These are phyloP conservation scores for Enteromius mattozi DNA, from an alignment of 2,797 vertebrate genomes.

Conservation along the genomic window DNA sequence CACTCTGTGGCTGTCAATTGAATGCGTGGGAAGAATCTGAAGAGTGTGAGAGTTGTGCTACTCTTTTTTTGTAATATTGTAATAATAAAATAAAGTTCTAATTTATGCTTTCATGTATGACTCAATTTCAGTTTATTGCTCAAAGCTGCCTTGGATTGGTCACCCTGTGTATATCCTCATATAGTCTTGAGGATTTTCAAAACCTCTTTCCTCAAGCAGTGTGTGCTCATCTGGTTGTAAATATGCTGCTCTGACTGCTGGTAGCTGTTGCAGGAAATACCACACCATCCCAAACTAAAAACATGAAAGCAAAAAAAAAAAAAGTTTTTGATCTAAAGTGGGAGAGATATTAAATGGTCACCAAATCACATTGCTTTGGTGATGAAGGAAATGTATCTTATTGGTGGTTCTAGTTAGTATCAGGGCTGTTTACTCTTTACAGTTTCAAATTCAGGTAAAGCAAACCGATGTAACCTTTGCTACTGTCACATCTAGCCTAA, in stretches of 20 bases:
- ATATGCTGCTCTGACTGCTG: conserved; percentile 24
- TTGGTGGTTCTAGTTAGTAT: not conserved
- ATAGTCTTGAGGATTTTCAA: not conserved
- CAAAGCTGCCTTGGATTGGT: not conserved
- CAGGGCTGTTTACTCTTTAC: not conserved
- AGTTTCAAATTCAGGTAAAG: not conserved
- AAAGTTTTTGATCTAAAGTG: not conserved
- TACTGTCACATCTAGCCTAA: not conserved
- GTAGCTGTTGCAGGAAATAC: conserved; percentile 30
- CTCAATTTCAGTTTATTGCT: not conserved
- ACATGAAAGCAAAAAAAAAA: not conserved
- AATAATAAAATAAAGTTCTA: conserved; percentile 94
- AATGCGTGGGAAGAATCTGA: conserved; percentile 76
- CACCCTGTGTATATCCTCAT: not conserved
- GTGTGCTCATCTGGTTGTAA: not conserved
- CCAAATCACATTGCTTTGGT: not conserved
- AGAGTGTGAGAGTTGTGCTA: conserved; percentile 93
- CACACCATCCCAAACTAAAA: not conserved
- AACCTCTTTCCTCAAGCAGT: not conserved
- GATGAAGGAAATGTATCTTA: not conserved
- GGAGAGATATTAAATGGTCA: not conserved
- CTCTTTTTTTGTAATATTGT: conserved; percentile 97
- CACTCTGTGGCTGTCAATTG: conserved; percentile 80
- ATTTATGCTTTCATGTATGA: conserved; percentile 87
- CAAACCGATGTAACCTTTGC: not conserved